Percentiles rank a stretch among this genome's conserved stretches.
phyloP scores from a whole-genome alignment of 2,888 invertebrate genomes.

The Neoaliturus tenellus region DNA sequence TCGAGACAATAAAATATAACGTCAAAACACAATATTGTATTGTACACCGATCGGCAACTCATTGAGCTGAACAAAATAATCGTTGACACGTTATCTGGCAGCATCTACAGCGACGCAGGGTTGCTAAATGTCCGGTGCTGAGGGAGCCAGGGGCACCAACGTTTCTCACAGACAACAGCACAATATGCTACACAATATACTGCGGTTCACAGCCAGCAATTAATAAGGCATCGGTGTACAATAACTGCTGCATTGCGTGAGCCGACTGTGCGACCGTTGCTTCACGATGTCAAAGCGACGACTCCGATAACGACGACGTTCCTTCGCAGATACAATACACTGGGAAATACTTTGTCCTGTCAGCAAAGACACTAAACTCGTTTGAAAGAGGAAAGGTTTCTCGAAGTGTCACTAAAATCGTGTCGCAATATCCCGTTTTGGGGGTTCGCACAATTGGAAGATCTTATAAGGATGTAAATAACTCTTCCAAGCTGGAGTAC shows the following conservation, averaged over 20 bases:
- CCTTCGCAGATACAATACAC: neutral
- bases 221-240: slow-evolving; percentile 40
- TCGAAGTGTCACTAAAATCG: no score
- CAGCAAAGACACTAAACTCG: no score
- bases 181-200: slow-evolving; percentile 33
- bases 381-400: no score
- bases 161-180: slow-evolving; percentile 31
- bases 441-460: no score
- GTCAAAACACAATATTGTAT: no score
- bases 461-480: no score
- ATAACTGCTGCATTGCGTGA: slow-evolving; percentile 46
- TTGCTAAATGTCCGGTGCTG: slow-evolving; percentile 40
- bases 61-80: no score
- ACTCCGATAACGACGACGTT: slow-evolving; percentile 1
- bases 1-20: no score
- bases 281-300: neutral
- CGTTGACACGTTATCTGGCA: no score
- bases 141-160: neutral
- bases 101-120: neutral
- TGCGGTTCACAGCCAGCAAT: slow-evolving; percentile 40
- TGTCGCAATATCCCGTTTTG: no score
- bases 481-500: no score
- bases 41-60: no score
- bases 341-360: slow-evolving; percentile 11
- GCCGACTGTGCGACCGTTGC: slow-evolving; percentile 15